These are phyloP conservation scores for Brachionichthys hirsutus DNA, from an alignment of 2,113 vertebrate species.

Conservation along the genomic window DNA sequence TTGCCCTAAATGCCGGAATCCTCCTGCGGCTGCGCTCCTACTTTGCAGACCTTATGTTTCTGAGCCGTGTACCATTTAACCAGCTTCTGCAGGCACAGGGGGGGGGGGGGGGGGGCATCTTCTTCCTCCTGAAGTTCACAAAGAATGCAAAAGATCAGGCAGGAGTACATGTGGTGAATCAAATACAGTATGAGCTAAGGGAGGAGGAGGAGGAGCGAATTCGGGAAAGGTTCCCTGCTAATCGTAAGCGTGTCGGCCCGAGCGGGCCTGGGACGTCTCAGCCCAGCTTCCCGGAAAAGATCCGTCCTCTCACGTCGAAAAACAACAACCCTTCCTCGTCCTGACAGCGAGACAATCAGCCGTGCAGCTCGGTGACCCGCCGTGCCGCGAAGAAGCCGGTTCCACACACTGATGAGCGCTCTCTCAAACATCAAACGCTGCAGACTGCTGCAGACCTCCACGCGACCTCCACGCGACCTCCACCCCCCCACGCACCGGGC, in stretches of 20 bases:
- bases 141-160: conserved; percentile 43
- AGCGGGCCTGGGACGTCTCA: conserved; percentile 56
- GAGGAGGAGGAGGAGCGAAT: conserved; percentile 41
- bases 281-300: conserved; percentile 59
- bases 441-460: conserved; percentile 52
- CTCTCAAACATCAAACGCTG: conserved; percentile 76
- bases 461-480: conserved; percentile 56
- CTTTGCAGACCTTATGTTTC: conserved; percentile 54
- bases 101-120: no score
- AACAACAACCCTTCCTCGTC: conserved; percentile 48
- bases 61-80: conserved; percentile 59
- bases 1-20: conserved; percentile 67
- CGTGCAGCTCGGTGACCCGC: conserved; percentile 62
- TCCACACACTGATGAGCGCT: conserved; percentile 73
- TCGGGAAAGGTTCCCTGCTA: conserved; percentile 51
- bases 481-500: conserved; percentile 57
- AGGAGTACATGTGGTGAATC: conserved; percentile 39
- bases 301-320: conserved; percentile 60
- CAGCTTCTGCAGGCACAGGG: conserved; percentile 35
- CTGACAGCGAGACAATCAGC: conserved; percentile 75
- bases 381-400: conserved; percentile 58
- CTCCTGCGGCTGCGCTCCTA: conserved; percentile 43
- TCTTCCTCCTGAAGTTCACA: conserved; percentile 47
- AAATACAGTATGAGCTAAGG: conserved; percentile 54
- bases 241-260: conserved; percentile 54